These are phyloP conservation scores for Dyspetes luteomarginatus DNA, from an alignment of 2,888 invertebrate species.

Conservation along the genomic window DNA sequence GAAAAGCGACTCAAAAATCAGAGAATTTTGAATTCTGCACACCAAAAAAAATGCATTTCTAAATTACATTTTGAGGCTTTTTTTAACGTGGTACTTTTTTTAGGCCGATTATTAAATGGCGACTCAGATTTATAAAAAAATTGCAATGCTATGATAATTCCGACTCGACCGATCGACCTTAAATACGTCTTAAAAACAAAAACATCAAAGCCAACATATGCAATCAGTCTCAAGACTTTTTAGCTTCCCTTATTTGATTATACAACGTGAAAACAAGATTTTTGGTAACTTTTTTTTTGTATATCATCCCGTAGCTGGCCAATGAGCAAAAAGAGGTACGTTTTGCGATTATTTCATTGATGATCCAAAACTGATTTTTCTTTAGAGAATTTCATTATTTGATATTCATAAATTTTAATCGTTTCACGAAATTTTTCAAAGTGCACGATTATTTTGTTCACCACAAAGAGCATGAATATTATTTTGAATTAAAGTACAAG, in stretches of 20 bases:
- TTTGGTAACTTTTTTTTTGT: slow-evolving; percentile 60
- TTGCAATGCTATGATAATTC: background rate
- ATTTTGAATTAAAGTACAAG: no score
- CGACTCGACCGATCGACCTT: background rate
- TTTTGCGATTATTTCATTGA: slow-evolving; percentile 62
- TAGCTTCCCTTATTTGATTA: slow-evolving; percentile 26
- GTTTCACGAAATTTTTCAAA: slow-evolving; percentile 13
- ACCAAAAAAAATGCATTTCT: no score
- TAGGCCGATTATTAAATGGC: background rate
- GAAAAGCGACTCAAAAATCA: no score
- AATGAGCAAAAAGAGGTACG: slow-evolving; percentile 83
- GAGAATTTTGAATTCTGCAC: no score
- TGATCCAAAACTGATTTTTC: slow-evolving; percentile 23
- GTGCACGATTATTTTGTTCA: background rate
- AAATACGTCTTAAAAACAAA: background rate
- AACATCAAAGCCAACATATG: background rate
- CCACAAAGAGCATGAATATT: slow-evolving; percentile 16
- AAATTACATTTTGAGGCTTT: no score
- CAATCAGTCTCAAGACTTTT: slow-evolving; percentile 22
- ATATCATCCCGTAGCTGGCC: slow-evolving; percentile 81
- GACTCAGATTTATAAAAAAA: background rate
- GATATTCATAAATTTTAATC: slow-evolving; percentile 18
- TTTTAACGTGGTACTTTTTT: no score
- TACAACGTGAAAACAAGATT: slow-evolving; percentile 31
- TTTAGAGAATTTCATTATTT: slow-evolving; percentile 41